Evolutionary conservation across 1,140 invertebrate species (phyloP).

Genomic region (Zaprionus taronus): DNA sequence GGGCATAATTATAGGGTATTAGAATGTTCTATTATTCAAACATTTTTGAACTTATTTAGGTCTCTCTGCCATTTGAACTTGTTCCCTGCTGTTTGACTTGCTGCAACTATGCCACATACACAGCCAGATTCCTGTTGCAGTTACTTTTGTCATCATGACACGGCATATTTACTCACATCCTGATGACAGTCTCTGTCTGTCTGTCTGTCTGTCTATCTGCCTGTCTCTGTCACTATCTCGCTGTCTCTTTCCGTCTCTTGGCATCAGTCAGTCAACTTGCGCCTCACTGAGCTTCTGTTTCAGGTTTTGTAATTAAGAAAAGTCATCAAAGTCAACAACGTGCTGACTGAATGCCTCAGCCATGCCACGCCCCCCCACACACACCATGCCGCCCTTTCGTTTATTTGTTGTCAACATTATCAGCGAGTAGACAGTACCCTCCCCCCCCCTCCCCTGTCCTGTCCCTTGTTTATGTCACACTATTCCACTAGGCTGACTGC

Average conservation of each 20-base stretch:
- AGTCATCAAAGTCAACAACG: slow-evolving; percentile 80
- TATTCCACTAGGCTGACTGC: slow-evolving; percentile 26
- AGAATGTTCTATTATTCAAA: too few species aligned
- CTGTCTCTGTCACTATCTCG: not conserved
- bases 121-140: slow-evolving; percentile 17
- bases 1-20: not conserved
- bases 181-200: slow-evolving; percentile 6
- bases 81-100: not conserved
- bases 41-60: not conserved
- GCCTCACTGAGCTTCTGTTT: slow-evolving; percentile 62
- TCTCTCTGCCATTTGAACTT: not conserved
- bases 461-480: slow-evolving; percentile 19
- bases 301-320: slow-evolving; percentile 81
- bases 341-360: slow-evolving; percentile 41
- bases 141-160: slow-evolving; percentile 36
- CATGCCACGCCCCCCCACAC: not conserved
- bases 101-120: slow-evolving; percentile 24
- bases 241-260: slow-evolving; percentile 6
- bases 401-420: slow-evolving; percentile 57
- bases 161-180: slow-evolving; percentile 63
- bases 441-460: not conserved
- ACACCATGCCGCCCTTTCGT: slow-evolving; percentile 6
- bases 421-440: slow-evolving; percentile 3
- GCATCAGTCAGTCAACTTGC: slow-evolving; percentile 49
- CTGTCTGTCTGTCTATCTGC: not conserved